phyloP scores from a whole-genome alignment of 2,888 invertebrate genomes.

The Coelopa pilipes region DNA sequence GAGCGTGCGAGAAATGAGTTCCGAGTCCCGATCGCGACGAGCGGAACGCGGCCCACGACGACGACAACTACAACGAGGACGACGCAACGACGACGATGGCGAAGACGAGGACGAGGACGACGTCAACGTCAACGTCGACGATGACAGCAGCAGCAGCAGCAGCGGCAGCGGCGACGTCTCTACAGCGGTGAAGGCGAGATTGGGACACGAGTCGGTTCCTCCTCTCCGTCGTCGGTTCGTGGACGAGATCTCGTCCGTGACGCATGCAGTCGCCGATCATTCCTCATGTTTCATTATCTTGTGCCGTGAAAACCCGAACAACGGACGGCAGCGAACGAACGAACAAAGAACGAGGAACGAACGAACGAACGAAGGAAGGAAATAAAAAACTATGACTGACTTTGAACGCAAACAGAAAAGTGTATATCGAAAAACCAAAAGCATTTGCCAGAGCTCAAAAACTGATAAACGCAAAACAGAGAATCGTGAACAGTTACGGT shows the following conservation, averaged over 20 bases:
- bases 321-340: background rate
- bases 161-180: too few relatives aligned
- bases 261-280: background rate
- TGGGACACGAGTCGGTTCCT: background rate
- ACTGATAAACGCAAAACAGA: too few relatives aligned
- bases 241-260: too few relatives aligned
- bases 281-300: background rate
- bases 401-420: too few relatives aligned
- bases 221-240: too few relatives aligned
- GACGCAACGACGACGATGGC: background rate
- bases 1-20: too few relatives aligned
- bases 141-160: conserved; percentile 15
- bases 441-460: too few relatives aligned
- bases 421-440: too few relatives aligned
- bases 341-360: background rate
- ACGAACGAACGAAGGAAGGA: background rate
- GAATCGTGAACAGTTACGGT: too few relatives aligned
- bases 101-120: background rate
- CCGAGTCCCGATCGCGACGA: too few relatives aligned
- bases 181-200: conserved; percentile 14
- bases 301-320: background rate
- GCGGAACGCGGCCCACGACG: background rate
- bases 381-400: background rate
- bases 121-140: conserved; percentile 1
- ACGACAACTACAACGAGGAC: conserved; percentile 2